These are phyloP conservation scores for Dorcus parallelipipedus DNA, from an alignment of 2,888 invertebrate species.

Conservation along the genomic window DNA sequence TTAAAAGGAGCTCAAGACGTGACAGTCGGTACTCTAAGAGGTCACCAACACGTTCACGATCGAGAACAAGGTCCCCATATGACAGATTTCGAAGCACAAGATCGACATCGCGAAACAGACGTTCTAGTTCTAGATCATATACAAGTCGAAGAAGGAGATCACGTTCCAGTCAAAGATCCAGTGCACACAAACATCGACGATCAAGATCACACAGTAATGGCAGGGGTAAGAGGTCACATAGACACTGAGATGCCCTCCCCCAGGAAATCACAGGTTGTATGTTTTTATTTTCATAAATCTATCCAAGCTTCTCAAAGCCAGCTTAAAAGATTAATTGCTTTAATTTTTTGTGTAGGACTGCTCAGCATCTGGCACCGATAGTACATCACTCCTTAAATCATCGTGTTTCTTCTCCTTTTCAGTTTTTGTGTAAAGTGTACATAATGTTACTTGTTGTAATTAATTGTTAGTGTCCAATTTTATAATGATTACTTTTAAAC, in stretches of 20 bases:
- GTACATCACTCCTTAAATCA: constrained; percentile 6
- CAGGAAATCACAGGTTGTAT: constrained; percentile 24
- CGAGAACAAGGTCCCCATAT: constrained; percentile 20
- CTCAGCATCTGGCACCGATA: constrained; percentile 8
- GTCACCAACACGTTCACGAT: constrained; percentile 18
- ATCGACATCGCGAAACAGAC: constrained; percentile 22
- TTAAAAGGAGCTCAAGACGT: constrained; percentile 2
- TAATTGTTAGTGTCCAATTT: constrained; percentile 14
- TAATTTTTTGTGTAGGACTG: constrained; percentile 13
- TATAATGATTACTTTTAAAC: not conserved
- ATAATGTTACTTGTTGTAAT: constrained; percentile 8
- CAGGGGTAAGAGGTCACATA: constrained; percentile 36
- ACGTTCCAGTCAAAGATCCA: constrained; percentile 28
- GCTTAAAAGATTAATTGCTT: constrained; percentile 10
- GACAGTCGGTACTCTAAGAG: constrained; percentile 16
- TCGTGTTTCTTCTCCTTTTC: constrained; percentile 6
- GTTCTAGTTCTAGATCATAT: constrained; percentile 23
- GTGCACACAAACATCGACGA: constrained; percentile 25
- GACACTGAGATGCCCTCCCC: constrained; percentile 29
- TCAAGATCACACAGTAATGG: constrained; percentile 31
- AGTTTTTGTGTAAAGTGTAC: constrained; percentile 13
- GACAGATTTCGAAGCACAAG: constrained; percentile 21
- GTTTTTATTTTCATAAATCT: constrained; percentile 13
- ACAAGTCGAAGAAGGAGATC: constrained; percentile 24
- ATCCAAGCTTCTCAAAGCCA: not conserved